phyloP scores from a whole-genome alignment of 2,888 invertebrate species.

The Diaprepes abbreviatus region DNA sequence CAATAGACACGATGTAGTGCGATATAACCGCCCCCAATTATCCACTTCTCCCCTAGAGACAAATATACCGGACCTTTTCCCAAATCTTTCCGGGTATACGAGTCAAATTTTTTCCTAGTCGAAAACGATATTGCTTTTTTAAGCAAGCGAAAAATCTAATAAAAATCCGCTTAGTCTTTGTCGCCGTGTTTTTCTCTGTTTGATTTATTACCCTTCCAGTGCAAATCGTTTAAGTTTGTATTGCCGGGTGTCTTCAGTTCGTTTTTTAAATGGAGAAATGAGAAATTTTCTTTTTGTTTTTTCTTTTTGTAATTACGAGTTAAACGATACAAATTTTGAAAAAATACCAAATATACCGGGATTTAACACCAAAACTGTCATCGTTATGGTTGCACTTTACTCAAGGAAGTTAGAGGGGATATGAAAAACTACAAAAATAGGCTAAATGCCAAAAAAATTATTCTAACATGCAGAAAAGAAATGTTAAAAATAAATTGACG shows the following conservation, averaged over 20 bases:
- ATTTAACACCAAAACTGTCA: no score
- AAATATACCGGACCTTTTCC: no score
- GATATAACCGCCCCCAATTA: no score
- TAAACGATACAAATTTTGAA: slow-evolving; percentile 8
- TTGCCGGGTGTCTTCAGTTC: slow-evolving; percentile 36
- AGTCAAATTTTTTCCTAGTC: slow-evolving; percentile 1
- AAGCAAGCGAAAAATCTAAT: slow-evolving; percentile 44
- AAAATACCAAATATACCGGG: no score
- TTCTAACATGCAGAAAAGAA: no score
- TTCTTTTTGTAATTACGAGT: background rate
- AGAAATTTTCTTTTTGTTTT: background rate
- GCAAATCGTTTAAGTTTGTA: slow-evolving; percentile 38
- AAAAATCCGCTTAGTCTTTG: slow-evolving; percentile 46
- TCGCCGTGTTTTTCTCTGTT: slow-evolving; percentile 33
- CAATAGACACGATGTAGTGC: no score
- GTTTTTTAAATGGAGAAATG: slow-evolving; percentile 36
- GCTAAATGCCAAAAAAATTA: no score
- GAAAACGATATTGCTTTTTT: slow-evolving; percentile 36
- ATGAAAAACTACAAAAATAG: no score
- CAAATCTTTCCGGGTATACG: background rate
- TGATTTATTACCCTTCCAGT: slow-evolving; percentile 41
- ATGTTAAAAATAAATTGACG: no score
- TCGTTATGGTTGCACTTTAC: no score
- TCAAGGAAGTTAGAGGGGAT: no score
- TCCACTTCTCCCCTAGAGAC: no score